Evolutionary conservation across 2,888 invertebrate genomes (phyloP).

Genomic region (Mayetiola destructor): DNA sequence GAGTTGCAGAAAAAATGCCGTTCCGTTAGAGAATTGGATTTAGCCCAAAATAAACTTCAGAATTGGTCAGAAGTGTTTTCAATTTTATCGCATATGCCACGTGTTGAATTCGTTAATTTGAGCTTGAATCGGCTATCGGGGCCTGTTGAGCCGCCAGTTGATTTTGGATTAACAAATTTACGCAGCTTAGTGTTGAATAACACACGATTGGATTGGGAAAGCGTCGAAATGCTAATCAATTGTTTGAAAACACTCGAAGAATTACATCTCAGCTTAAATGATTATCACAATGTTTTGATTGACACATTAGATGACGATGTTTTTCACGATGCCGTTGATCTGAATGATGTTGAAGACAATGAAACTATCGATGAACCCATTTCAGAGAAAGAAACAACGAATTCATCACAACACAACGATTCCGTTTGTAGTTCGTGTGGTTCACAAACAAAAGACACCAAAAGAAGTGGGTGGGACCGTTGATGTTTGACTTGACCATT

Average conservation of each 20-base stretch:
- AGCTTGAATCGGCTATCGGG: constrained; percentile 75
- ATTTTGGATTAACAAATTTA: constrained; percentile 40
- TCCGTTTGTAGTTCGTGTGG: constrained; percentile 1
- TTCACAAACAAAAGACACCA: constrained; percentile 3
- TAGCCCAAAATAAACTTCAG: constrained; percentile 80
- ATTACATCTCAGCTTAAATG: constrained; percentile 82
- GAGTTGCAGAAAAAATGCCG: constrained; percentile 69
- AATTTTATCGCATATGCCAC: constrained; percentile 75
- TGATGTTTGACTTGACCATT: neutral
- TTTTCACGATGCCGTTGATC: constrained; percentile 11
- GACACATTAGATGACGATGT: constrained; percentile 31
- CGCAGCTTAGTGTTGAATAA: constrained; percentile 75
- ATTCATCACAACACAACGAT: neutral
- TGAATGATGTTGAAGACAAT: constrained; percentile 17
- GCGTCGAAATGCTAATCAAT: constrained; percentile 59
- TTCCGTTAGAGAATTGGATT: constrained; percentile 83
- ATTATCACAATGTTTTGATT: constrained; percentile 62
- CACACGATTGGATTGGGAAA: constrained; percentile 73
- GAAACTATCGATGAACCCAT: too few species aligned
- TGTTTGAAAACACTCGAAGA: constrained; percentile 72
- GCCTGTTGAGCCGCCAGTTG: constrained; percentile 41
- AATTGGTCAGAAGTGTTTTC: constrained; percentile 83
- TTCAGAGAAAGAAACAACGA: neutral
- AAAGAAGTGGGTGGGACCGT: neutral
- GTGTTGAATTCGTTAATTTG: constrained; percentile 78